Evolutionary conservation across 2,113 vertebrate genomes (phyloP), one percentile per base, ranked within the genome.

Genomic region (Corythornis madagascariensis): DNA sequence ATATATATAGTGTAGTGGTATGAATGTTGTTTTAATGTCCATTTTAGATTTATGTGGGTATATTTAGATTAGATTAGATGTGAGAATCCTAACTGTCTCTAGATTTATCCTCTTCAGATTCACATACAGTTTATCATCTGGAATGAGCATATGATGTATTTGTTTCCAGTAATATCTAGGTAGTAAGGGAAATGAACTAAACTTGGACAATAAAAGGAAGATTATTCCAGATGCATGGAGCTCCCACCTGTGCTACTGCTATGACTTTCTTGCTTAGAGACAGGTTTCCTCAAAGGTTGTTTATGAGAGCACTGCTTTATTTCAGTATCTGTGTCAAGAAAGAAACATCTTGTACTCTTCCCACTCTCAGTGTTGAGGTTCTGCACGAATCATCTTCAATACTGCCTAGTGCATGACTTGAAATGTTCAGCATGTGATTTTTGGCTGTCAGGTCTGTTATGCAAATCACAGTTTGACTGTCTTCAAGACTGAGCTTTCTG

Each of bases 401-500:
- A 45, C 42, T 55, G 64, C 0, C 3, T 33, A 50, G 59, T 42
- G 13, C 60, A 79, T 79, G 25, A 10, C 45, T 85, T 69, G 63
- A 92, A 70, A 73, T 63, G 25, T 82, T 88, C 63, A 47, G 48
- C 53, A 69, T 90, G 64, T 73, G 74, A 66, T 76, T 92, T 93
- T 89, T 96, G 92, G 84, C 94, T 89, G 38, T 59, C 24, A 29
- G 47, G 21, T 87, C 63, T 96, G 73, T 96, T 95, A 94, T 7
- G 24, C 66, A 86, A 93, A 86, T 86, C 80, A 76, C 43, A 73
- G 40, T 90, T 76, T 75, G 78, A 80, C 92, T 93, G 89, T 94
- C 80, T 91, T 59, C 11, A 80, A 82, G 76, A 53, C 10, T 89
- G 77, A 96, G 64, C 93, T 91, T 96, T 95, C 92, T 95, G 76